Evolutionary conservation across 2,113 vertebrate genomes (phyloP).

Genomic region (Rhabdomys dilectus): DNA sequence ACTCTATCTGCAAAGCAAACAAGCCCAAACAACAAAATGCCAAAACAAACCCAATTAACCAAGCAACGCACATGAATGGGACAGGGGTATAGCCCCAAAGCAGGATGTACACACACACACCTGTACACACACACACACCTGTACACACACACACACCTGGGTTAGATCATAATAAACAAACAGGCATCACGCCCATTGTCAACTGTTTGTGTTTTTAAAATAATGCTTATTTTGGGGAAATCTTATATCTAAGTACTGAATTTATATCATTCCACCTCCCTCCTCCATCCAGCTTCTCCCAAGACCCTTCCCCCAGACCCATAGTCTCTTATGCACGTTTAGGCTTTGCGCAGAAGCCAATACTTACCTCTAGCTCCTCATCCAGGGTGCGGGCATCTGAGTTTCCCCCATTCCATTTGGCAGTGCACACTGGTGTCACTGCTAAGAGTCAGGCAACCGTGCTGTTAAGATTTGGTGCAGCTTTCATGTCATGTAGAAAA

Average conservation of each 20-base stretch:
- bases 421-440: neutral
- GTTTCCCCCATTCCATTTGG: neutral
- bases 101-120: accelerated
- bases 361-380: neutral
- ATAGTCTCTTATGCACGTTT: neutral
- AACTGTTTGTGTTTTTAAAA: neutral
- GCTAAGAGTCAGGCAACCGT: neutral
- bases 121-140: too few relatives aligned
- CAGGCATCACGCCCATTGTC: neutral
- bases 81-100: neutral
- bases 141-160: too few relatives aligned
- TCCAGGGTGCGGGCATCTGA: neutral
- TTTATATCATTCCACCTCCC: neutral
- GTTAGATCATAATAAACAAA: neutral
- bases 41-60: neutral
- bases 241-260: neutral
- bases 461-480: neutral
- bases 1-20: neutral
- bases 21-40: neutral
- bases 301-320: neutral
- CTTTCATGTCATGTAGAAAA: neutral
- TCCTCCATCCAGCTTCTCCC: neutral
- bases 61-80: too few relatives aligned
- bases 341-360: neutral
- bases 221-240: too few relatives aligned